These are phyloP conservation scores for Cantharis lateralis DNA, from an alignment of 2,888 invertebrate species.

Conservation along the genomic window DNA sequence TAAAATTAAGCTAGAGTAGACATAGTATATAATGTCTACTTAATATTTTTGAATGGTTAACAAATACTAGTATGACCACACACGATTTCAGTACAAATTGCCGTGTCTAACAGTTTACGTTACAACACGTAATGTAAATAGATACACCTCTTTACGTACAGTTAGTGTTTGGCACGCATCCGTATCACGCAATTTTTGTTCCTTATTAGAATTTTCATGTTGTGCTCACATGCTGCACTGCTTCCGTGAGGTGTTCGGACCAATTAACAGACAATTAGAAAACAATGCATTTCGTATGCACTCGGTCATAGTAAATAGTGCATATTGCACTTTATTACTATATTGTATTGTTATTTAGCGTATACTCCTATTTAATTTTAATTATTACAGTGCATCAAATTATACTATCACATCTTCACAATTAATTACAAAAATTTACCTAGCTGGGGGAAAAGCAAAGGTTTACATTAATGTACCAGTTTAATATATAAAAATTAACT, in stretches of 20 bases:
- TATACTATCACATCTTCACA: background rate
- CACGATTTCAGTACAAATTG: conserved; percentile 38
- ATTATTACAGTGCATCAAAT: background rate
- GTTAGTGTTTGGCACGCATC: conserved; percentile 40
- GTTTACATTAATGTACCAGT: too few species aligned
- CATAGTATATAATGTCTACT: background rate
- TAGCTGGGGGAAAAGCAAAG: too few species aligned
- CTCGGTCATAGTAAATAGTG: conserved; percentile 38
- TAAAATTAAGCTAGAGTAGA: background rate
- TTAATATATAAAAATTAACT: too few species aligned
- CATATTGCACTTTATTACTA: conserved; percentile 31
- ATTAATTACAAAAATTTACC: background rate
- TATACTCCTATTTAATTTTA: conserved; percentile 21
- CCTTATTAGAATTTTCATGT: conserved; percentile 39
- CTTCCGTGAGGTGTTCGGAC: conserved; percentile 40
- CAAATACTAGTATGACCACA: conserved; percentile 21
- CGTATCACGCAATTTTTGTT: conserved; percentile 42
- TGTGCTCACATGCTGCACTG: conserved; percentile 38
- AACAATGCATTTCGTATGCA: conserved; percentile 40
- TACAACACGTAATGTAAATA: conserved; percentile 44
- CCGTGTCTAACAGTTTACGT: conserved; percentile 37
- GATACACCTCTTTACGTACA: conserved; percentile 41
- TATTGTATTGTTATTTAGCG: conserved; percentile 17
- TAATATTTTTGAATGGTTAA: background rate
- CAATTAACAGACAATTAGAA: conserved; percentile 43